phyloP scores from a whole-genome alignment of 2,113 vertebrate species.

The Rhadina sibilatrix region DNA sequence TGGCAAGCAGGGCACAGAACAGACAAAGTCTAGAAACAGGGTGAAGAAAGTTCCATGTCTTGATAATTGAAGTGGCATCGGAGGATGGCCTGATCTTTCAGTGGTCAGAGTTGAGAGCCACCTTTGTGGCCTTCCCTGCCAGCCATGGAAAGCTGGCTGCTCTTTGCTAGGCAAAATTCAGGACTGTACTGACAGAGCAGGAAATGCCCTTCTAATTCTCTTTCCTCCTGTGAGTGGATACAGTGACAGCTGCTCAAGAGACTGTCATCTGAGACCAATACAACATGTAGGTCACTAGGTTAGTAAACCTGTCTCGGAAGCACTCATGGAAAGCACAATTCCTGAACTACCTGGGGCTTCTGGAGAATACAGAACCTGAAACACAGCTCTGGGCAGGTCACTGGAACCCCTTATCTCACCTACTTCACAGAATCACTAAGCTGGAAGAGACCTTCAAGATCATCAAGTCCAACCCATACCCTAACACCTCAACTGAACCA shows the following conservation, averaged over 20 bases:
- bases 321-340: accelerated
- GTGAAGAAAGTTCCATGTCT: background rate
- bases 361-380: background rate
- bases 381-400: background rate
- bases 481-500: background rate
- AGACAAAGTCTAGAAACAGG: background rate
- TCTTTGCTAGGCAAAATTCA: background rate
- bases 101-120: background rate
- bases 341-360: background rate
- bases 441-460: background rate
- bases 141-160: background rate
- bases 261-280: background rate
- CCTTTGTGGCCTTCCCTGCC: background rate
- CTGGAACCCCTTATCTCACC: background rate
- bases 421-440: background rate
- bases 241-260: background rate
- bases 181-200: background rate
- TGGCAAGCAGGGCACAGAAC: background rate
- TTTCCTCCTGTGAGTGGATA: background rate
- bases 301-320: background rate
- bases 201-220: background rate
- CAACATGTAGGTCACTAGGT: conserved; percentile 2
- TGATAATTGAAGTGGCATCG: background rate
- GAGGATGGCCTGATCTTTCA: background rate
- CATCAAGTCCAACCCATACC: accelerated